Conservation (phyloP, 2,113 vertebrate genomes). For the Petaurus breviceps region DNA sequence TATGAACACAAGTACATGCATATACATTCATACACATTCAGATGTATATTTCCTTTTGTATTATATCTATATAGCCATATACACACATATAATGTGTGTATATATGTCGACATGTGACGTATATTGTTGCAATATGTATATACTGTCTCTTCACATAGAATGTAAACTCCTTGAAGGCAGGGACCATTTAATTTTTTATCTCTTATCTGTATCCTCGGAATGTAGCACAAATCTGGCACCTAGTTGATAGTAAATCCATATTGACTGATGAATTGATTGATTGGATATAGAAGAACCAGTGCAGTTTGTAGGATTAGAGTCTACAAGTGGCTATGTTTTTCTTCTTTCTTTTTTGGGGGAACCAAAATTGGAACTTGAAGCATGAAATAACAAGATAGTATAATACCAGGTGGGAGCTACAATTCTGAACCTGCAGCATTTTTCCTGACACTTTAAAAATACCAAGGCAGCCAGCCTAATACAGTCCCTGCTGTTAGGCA, state of each 20-base stretch:
- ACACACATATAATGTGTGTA: background rate
- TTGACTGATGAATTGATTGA: background rate
- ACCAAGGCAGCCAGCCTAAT: background rate
- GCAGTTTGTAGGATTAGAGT: background rate
- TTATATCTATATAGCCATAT: conserved; percentile 17
- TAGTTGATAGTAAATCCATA: background rate
- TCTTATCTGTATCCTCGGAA: background rate
- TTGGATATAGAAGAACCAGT: background rate
- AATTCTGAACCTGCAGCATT: background rate
- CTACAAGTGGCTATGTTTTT: background rate
- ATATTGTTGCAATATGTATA: background rate
- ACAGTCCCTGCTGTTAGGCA: background rate
- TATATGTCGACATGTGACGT: background rate
- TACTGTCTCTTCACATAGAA: background rate
- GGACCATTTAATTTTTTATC: background rate
- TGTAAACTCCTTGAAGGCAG: background rate
- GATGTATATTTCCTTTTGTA: too few species aligned
- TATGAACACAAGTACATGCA: too few species aligned
- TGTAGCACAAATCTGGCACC: background rate
- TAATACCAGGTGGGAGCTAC: background rate
- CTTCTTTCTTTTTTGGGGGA: background rate
- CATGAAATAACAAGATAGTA: background rate
- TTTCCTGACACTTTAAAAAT: background rate
- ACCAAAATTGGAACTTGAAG: background rate
- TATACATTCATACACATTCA: too few species aligned